Evolutionary conservation across 2,888 invertebrate genomes (phyloP), one percentile per base, ranked within the genome.

Genomic region (Itoplectis maculator): DNA sequence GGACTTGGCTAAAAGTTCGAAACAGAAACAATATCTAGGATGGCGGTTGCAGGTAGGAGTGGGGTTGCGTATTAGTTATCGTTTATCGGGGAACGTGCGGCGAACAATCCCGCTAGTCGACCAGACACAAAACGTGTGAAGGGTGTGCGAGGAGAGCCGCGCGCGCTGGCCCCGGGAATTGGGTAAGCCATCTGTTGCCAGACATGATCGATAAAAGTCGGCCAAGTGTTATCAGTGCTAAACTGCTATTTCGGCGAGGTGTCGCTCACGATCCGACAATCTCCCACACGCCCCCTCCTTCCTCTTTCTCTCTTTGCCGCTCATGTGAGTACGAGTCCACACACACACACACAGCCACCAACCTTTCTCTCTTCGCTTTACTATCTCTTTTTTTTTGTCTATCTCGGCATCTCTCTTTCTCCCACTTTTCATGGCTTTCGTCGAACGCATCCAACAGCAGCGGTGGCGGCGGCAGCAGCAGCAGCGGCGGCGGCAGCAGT

Each of bases 151-250:
- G 85, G 82, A 84, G n/a, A 42, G 37, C 35, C 54, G n/a, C n/a
- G n/a, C n/a, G n/a, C n/a, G 81, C 79, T 73, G 79, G 69, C 79
- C 79, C n/a, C 77, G 86, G 88, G 89, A 92, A 92, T 92, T 92
- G 91, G 91, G 90, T 91, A 89, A 90, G 91, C 91, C 92, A 92
- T 92, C 91, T 92, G 92, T 91, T 92, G 91, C 92, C 91, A 92
- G 89, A 92, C 91, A 92, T 92, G 91, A 92, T 92, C 92, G 92
- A 92, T 92, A 92, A 92, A 92, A 92, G 91, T 92, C 89, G 89
- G 89, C 91, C 91, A 90, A 92, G 91, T 92, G 91, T 92, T 92
- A 92, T 92, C 91, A 91, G 90, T 89, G 87, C 85, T 87, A 87
- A 87, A 87, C 87, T 87, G 85, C 85, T 86, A 86, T 86, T 87